Evolutionary conservation across 2,888 invertebrate species (phyloP), one percentile per base, ranked within the genome.

Genomic region (Aleiodes testaceus): DNA sequence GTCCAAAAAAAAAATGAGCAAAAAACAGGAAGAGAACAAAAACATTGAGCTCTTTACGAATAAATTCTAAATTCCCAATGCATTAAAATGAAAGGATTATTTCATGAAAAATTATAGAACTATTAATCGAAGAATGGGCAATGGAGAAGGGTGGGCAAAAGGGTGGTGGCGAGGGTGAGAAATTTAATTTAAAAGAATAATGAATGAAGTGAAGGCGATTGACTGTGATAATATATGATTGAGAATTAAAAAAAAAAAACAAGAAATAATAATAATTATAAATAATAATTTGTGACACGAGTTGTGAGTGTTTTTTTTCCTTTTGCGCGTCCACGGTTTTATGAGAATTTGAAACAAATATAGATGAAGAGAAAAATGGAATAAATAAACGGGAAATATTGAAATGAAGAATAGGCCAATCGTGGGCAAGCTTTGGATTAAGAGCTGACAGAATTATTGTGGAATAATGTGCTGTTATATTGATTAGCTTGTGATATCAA

Each of bases 401-500:
- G 14, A 6, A 22, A n/a, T 26, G 16, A 47, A 61, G 2, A 61
- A 61, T 16, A n/a, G 26, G 78, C 77, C 74, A 73, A 77, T 75
- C 76, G 76, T 72, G 78, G 74, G 65, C 76, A 72, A 70, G 55
- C 55, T 76, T 67, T 44, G 61, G 76, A 69, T 74, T 75, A 77
- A 74, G 72, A 76, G 75, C 75, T 78, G 73, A 79, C 79, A 80
- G 74, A 49, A 45, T 36, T 36, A 36, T 36, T 36, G 11, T 36
- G 7, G 36, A 36, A 77, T 80, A 78, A 81, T 82, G 80, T 82
- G 80, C 81, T 81, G 81, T 83, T 83, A 81, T 77, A 82, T 81
- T 80, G 79, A 77, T 78, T 81, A 82, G 77, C 75, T 79, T 49
- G 47, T 52, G 75, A 68, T 79, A 80, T 79, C 75, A 79, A 79